Evolutionary conservation across 2,888 invertebrate genomes (phyloP).

Genomic region (Arrhopalites spinosus): DNA sequence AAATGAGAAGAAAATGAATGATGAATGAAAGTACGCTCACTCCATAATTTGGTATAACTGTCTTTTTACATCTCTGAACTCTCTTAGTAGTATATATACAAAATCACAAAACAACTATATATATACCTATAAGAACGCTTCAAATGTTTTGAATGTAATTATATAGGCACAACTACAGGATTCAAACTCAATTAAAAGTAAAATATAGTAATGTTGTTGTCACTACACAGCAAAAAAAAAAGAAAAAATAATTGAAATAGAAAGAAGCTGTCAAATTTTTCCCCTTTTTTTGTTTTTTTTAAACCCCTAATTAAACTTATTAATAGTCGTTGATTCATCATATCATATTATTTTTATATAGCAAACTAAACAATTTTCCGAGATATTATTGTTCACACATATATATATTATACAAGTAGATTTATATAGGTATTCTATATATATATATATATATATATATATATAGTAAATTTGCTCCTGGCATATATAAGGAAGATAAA

Average conservation of each 20-base stretch:
- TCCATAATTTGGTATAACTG: constrained; percentile 17
- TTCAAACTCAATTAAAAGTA: not conserved
- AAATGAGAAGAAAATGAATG: not conserved
- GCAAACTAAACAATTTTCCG: constrained; percentile 1
- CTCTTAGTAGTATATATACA: constrained; percentile 40
- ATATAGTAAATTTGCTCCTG: not conserved
- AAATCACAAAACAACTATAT: constrained; percentile 39
- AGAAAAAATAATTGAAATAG: not conserved
- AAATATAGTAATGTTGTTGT: not conserved
- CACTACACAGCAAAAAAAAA: not conserved
- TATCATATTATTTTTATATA: not conserved
- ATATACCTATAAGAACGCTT: constrained; percentile 25
- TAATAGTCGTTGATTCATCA: too few species aligned
- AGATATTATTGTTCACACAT: not conserved
- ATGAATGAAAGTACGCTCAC: not conserved
- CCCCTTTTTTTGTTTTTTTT: too few species aligned
- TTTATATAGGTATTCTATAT: too few species aligned
- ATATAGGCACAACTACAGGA: too few species aligned
- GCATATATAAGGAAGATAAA: constrained; percentile 2
- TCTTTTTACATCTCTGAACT: constrained; percentile 44
- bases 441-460: not conserved
- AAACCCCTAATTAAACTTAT: too few species aligned
- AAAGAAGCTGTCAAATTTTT: not conserved
- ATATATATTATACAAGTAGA: not conserved
- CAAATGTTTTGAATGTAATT: not conserved